Conservation (phyloP, 1,140 invertebrate genomes). For the Eupristina koningsbergeri region DNA sequence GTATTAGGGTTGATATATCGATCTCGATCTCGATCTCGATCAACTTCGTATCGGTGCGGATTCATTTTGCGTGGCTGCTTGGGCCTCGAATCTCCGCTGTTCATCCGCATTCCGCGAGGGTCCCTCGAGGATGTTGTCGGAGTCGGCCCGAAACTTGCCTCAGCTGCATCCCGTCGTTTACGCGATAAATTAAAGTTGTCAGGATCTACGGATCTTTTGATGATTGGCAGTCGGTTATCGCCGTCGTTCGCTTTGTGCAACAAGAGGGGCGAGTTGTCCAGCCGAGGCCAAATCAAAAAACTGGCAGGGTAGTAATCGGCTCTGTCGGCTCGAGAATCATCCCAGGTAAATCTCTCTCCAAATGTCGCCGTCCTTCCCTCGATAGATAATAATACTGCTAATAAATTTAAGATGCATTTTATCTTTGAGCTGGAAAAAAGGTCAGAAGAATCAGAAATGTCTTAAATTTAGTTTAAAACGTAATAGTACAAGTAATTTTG, state of each 20-base stretch:
- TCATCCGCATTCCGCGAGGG: conserved; percentile 58
- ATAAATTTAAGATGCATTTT: background rate
- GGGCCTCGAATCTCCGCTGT: conserved; percentile 64
- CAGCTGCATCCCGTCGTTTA: conserved; percentile 58
- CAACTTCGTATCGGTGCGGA: conserved; percentile 58
- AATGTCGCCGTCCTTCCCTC: background rate
- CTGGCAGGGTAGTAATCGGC: conserved; percentile 45
- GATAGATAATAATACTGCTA: background rate
- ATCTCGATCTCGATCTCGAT: conserved; percentile 54
- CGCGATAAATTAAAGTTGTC: conserved; percentile 46
- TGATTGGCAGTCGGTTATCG: conserved; percentile 48
- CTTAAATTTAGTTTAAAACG: no score
- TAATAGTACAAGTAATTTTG: no score
- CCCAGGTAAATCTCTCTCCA: conserved; percentile 63
- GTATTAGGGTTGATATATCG: background rate
- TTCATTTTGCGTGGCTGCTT: conserved; percentile 65
- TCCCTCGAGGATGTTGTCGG: conserved; percentile 61
- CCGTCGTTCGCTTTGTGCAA: conserved; percentile 59
- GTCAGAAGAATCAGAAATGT: no score
- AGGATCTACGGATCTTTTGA: background rate
- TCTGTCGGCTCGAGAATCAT: conserved; percentile 56
- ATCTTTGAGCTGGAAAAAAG: conserved; percentile 10
- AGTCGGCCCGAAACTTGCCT: conserved; percentile 61
- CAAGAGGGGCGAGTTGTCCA: conserved; percentile 62
- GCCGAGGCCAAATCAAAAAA: conserved; percentile 58